Evolutionary conservation across 2,113 vertebrate genomes (phyloP).

Genomic region (Dolichotis patagonum): DNA sequence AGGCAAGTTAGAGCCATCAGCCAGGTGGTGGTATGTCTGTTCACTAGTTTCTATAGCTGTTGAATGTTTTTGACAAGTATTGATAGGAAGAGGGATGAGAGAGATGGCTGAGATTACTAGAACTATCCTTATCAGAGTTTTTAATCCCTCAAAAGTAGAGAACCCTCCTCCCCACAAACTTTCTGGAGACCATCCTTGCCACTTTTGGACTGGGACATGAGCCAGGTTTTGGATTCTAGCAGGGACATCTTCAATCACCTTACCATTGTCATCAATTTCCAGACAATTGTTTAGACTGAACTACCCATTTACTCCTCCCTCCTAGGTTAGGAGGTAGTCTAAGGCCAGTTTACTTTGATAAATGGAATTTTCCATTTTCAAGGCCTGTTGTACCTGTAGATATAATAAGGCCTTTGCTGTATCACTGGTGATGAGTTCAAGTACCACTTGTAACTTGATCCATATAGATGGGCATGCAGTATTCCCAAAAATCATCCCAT

Average conservation of each 20-base stretch:
- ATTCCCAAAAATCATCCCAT: not conserved
- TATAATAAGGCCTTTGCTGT: not conserved
- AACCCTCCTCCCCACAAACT: not conserved
- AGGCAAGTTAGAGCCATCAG: not conserved
- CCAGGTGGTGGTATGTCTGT: not conserved
- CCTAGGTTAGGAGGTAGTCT: not conserved
- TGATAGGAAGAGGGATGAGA: not conserved
- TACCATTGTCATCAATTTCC: not conserved
- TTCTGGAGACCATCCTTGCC: not conserved
- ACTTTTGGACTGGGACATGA: not conserved
- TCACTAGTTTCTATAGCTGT: not conserved
- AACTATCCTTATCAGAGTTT: not conserved
- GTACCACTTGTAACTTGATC: not conserved
- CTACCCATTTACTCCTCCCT: not conserved
- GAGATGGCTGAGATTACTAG: not conserved
- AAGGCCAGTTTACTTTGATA: not conserved
- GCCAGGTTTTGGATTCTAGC: not conserved
- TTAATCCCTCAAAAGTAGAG: not conserved
- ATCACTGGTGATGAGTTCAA: not conserved
- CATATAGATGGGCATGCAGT: not conserved
- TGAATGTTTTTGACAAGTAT: not conserved
- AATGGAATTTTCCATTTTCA: not conserved
- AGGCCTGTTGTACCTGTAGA: not conserved
- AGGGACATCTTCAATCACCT: not conserved
- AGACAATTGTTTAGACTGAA: not conserved